Base-by-base conservation (phyloP, 2,113 vertebrate species). In the Neolamprologus fasciatus region DNA sequence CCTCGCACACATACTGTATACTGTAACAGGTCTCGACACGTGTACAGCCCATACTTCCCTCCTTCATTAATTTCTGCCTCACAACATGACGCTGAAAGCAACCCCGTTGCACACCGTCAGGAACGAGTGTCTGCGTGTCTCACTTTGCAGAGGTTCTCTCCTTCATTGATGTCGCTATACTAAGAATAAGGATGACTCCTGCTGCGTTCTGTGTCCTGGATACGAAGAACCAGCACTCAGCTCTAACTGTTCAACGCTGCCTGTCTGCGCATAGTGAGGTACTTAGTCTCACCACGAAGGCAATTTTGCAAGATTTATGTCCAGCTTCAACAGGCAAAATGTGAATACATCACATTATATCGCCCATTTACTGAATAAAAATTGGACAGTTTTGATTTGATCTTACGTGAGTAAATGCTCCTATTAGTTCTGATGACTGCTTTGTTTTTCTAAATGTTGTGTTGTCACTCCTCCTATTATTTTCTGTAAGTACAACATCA, bases 231-330 rank as follows among this genome's bases (percentile, higher is more conserved):
- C 86, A 78, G 71, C 82, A 81, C 90, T 93, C 86, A 82, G 83
- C 87, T 89, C 85, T 23, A 80, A 89, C 87, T 90, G 85, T 87
- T 92, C 90, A 87, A 90, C 89, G 88, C 91, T 85, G 93, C 82
- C 83, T 84, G 90, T 92, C 88, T 92, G 89, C 73, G 85, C 91
- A 89, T 78, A 86, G 82, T 12, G 45, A 88, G 87, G 90, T 76
- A 86, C 90, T 93, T 90, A 89, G 93, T 91, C 91, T 93, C 88
- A 89, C 84, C 85, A 82, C 53, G 53, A 82, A 94, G 83, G 84
- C 87, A 85, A 85, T 94, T 95, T 85, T 78, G 51, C 8, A 8
- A 91, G 92, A 95, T 93, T 94, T 93, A 93, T 93, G 81, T 93
- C 87, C 91, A 87, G 91, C 90, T 93, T 86, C 84, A 89, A 81